phyloP scores from a whole-genome alignment of 2,113 vertebrate genomes.

The Butorides virescens region DNA sequence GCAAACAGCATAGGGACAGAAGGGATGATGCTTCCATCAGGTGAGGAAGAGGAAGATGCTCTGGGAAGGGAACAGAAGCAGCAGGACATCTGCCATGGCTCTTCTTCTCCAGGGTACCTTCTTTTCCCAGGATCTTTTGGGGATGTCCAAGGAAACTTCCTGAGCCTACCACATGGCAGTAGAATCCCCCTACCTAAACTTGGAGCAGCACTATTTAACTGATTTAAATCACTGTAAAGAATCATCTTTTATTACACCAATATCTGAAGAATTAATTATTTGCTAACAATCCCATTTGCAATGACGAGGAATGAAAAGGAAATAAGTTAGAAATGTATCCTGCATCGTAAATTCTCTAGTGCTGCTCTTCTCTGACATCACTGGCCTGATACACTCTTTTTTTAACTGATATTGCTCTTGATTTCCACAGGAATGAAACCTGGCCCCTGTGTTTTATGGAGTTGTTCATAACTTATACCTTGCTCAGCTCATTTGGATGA shows the following conservation, averaged over 20 bases:
- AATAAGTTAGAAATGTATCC: background rate
- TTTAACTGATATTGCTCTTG: background rate
- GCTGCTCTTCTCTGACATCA: background rate
- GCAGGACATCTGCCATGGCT: background rate
- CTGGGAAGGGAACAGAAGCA: background rate
- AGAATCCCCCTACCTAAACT: background rate
- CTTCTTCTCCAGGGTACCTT: background rate
- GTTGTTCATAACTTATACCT: constrained; percentile 44
- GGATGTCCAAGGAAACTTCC: background rate
- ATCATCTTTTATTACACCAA: background rate
- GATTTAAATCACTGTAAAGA: background rate
- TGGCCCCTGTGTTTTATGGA: background rate
- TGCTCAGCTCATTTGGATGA: constrained; percentile 25
- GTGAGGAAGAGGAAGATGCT: background rate
- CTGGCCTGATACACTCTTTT: background rate
- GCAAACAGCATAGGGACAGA: background rate
- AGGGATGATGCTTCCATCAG: background rate
- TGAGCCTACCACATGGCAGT: background rate
- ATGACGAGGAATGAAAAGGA: background rate
- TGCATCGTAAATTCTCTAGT: background rate
- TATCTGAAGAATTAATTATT: background rate
- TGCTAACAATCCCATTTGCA: background rate
- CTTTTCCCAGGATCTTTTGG: background rate
- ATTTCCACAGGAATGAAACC: background rate
- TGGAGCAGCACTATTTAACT: background rate